Evolutionary conservation across 1,140 invertebrate species (phyloP).

Genomic region (Caenorhabditis briggsae): DNA sequence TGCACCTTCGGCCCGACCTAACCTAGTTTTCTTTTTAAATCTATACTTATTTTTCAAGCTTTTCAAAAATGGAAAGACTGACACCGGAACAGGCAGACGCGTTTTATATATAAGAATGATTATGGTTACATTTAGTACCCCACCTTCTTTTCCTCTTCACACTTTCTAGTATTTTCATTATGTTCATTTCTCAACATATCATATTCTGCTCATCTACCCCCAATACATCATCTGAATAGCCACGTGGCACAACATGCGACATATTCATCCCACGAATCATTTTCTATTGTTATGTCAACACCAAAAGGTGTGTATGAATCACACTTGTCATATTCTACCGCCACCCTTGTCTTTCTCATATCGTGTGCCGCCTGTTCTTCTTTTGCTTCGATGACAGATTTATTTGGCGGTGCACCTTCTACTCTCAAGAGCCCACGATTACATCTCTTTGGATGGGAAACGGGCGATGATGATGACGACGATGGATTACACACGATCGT

Average conservation of each 20-base stretch:
- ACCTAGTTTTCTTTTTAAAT: no score
- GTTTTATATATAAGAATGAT: no score
- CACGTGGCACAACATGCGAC: background rate
- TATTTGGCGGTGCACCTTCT: slow-evolving; percentile 32
- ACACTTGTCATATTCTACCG: background rate
- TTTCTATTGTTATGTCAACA: background rate
- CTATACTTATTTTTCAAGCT: no score
- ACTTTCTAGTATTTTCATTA: no score
- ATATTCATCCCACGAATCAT: background rate
- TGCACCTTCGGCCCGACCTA: no score
- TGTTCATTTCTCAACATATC: no score
- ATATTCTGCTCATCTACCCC: no score
- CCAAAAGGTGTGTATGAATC: background rate
- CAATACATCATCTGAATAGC: background rate
- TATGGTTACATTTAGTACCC: no score
- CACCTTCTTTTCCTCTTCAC: no score
- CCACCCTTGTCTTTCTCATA: background rate
- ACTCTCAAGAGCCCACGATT: slow-evolving; percentile 15
- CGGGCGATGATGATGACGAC: background rate
- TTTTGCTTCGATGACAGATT: background rate
- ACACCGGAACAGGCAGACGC: no score
- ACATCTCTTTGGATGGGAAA: background rate
- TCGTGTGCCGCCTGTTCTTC: background rate
- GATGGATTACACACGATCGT: slow-evolving; percentile 30
- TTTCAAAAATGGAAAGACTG: no score